phyloP scores from a whole-genome alignment of 2,113 vertebrate species.

The Andinoacara biseriatus region DNA sequence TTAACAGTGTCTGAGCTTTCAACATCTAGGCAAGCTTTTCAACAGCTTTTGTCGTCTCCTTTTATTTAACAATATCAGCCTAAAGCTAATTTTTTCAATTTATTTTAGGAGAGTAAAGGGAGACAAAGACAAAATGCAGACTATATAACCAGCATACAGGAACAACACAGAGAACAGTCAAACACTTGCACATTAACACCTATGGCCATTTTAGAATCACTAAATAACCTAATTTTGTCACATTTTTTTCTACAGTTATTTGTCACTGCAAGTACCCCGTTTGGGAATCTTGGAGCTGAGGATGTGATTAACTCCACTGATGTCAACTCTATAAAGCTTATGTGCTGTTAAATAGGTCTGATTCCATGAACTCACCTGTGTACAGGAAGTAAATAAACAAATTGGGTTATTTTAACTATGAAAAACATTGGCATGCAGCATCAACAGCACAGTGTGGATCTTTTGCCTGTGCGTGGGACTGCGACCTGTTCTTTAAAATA shows the following conservation, averaged over 20 bases:
- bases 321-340: neutral
- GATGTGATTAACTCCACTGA: neutral
- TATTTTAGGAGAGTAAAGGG: too few relatives aligned
- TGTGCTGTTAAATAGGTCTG: neutral
- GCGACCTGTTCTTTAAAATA: constrained; percentile 5
- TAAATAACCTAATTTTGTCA: neutral
- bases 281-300: neutral
- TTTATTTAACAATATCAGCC: neutral
- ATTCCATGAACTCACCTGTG: neutral
- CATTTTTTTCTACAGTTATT: neutral
- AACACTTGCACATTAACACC: too few relatives aligned
- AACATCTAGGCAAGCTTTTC: neutral
- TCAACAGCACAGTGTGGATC: constrained; percentile 19
- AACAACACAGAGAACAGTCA: too few relatives aligned
- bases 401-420: neutral
- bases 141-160: too few relatives aligned
- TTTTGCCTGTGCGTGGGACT: neutral
- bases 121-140: too few relatives aligned
- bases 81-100: neutral
- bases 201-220: too few relatives aligned
- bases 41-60: neutral
- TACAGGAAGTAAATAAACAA: neutral
- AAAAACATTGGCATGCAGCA: neutral
- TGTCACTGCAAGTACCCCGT: accelerated
- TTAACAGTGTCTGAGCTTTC: too few relatives aligned